Base-by-base conservation (phyloP, 1,140 invertebrate genomes). In the Bombus cullumanus region DNA sequence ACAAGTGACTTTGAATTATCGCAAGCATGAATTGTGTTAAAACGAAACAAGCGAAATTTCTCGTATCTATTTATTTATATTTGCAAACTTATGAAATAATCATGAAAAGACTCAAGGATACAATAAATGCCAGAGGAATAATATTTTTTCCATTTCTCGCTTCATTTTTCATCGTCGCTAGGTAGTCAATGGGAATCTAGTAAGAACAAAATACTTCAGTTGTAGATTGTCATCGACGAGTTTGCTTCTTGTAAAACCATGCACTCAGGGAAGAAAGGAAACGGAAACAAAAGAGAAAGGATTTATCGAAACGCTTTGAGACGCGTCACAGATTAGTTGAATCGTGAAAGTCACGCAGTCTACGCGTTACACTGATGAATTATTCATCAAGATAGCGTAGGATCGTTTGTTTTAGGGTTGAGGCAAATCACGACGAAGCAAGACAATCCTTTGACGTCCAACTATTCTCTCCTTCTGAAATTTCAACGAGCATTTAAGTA, bases 321-420 rank as follows among this genome's bases (percentile, higher is more conserved):
- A 82, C 79, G 66, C 83, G 87, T 89, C 79, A 83, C 78, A 57
- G 41, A 53, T 28, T 82, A 71, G 79, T 83, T 79, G 87, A 86
- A 88, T 89, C 81, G 85, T 62, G 85, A 85, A 81, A 86, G 84
- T 86, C 77, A 80, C 80, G 81, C 80, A 76, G 80, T 86, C 64
- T 88, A 75, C 81, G 72, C 85, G 87, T 53, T 62, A 71, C 59
- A 81, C 76, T 81, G 88, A 87, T 89, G 88, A 89, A 89, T 89
- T 89, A 89, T 89, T 89, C 88, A 89, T 83, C 81, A 84, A 81
- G 88, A 83, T 74, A 41, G 53, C 41, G 85, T 59, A 64, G 79
- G 71, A 89, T 86, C 88, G 84, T 83, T 28, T 66, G 88, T 80
- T 82, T 77, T 57, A 34, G 66, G 76, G 59, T 41, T 64, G 39